Evolutionary conservation across 2,113 vertebrate species (phyloP).

Genomic region (Trachemys scripta): DNA sequence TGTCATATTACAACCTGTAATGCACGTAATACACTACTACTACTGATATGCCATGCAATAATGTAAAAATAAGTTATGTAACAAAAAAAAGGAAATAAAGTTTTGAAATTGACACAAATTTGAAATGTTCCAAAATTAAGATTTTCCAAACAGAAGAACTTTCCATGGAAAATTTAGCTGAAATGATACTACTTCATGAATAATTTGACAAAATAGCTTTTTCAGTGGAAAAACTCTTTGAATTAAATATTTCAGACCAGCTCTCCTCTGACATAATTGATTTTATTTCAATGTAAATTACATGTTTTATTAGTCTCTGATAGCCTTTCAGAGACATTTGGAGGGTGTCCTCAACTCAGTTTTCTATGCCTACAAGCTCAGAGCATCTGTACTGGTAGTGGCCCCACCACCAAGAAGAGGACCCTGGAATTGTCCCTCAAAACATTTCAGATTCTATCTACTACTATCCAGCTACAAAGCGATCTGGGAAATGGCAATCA

Average conservation of each 20-base stretch:
- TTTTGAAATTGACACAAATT: not conserved
- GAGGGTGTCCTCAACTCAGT: not conserved
- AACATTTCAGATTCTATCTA: not conserved
- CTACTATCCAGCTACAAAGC: not conserved
- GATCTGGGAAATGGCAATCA: too few species aligned
- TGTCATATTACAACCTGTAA: not conserved
- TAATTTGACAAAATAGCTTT: not conserved
- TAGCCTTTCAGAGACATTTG: not conserved
- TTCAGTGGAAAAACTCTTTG: not conserved
- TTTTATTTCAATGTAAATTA: not conserved
- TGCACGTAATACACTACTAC: not conserved
- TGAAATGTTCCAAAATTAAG: too few species aligned
- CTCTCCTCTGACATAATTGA: not conserved
- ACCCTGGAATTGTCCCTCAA: not conserved
- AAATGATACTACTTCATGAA: not conserved
- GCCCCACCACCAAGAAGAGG: not conserved
- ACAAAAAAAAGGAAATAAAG: not conserved
- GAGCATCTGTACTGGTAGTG: not conserved
- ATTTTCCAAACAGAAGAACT: not conserved
- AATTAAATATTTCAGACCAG: not conserved
- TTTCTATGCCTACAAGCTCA: not conserved
- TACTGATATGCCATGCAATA: not conserved
- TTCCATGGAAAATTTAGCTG: not conserved
- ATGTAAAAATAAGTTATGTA: not conserved
- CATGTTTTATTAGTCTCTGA: not conserved